These are phyloP conservation scores for Clarias platycephalus DNA, from an alignment of 2,797 vertebrate genomes.

Conservation along the genomic window DNA sequence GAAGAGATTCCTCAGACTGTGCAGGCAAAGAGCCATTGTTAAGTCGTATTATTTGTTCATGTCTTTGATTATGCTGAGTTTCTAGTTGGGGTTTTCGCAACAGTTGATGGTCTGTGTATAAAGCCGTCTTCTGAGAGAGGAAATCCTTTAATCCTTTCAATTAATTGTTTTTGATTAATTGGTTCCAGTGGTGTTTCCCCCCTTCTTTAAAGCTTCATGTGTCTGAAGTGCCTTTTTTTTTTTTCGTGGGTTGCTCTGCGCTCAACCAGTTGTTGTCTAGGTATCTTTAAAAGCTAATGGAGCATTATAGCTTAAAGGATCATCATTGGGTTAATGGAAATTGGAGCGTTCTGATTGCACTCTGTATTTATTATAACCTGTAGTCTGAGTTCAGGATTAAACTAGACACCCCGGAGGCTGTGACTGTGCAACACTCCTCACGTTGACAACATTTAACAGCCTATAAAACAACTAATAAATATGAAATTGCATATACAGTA, in stretches of 20 bases:
- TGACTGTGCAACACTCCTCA: not conserved
- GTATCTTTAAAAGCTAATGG: not conserved
- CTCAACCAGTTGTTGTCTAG: not conserved
- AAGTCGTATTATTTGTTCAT: not conserved
- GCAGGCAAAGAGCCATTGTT: constrained; percentile 1
- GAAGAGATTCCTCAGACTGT: not conserved
- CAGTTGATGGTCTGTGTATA: constrained; percentile 10
- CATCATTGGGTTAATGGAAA: not conserved
- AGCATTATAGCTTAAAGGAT: not conserved
- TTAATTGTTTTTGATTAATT: constrained; percentile 28
- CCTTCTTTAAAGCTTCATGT: not conserved
- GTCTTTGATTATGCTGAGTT: constrained; percentile 3
- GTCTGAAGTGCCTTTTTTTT: not conserved
- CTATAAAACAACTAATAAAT: not conserved
- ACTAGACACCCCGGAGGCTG: not conserved
- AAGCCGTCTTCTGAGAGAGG: not conserved
- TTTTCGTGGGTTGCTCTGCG: not conserved
- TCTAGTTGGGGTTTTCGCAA: not conserved
- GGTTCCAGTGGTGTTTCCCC: not conserved
- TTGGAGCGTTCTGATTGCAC: not conserved
- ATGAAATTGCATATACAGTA: not conserved
- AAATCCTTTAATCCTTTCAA: constrained; percentile 40
- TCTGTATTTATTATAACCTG: not conserved
- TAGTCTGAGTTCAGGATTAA: not conserved
- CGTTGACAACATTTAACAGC: not conserved